Evolutionary conservation across 2,888 invertebrate species (phyloP).

Genomic region (Sphinx pinastri): DNA sequence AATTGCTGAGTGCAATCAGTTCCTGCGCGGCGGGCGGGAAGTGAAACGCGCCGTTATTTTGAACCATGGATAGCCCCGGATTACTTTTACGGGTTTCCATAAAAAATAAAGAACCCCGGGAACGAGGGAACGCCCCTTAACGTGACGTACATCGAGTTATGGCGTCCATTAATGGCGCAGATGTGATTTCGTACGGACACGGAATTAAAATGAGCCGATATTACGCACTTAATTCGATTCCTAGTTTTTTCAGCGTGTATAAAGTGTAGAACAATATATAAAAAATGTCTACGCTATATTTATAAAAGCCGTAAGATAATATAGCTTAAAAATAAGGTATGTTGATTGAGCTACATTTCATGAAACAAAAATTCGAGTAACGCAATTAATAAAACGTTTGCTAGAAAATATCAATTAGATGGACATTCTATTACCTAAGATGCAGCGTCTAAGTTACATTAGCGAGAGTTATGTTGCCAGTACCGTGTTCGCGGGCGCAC

Average conservation of each 20-base stretch:
- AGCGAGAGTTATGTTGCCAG: background rate
- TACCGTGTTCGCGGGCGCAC: conserved; percentile 1
- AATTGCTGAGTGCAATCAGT: background rate
- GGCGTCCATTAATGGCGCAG: conserved; percentile 10
- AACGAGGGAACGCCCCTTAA: background rate
- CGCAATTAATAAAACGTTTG: too few species aligned
- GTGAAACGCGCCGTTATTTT: conserved; percentile 21
- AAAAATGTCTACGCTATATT: too few species aligned
- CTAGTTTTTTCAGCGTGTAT: background rate
- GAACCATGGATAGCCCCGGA: conserved; percentile 8
- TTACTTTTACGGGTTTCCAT: conserved; percentile 20
- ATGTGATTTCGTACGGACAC: conserved; percentile 5
- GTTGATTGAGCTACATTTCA: too few species aligned
- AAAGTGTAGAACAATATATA: too few species aligned
- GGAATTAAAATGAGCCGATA: conserved; percentile 11
- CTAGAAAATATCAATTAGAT: background rate
- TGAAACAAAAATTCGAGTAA: background rate
- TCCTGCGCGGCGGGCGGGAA: background rate
- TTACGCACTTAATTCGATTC: background rate
- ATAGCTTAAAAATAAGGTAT: too few species aligned
- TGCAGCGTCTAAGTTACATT: background rate
- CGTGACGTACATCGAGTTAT: conserved; percentile 21
- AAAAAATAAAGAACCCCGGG: conserved; percentile 16
- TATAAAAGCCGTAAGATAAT: too few species aligned
- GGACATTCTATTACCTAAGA: conserved; percentile 8